Base-by-base conservation (phyloP, 1,140 invertebrate genomes). In the Drosophila funebris region DNA sequence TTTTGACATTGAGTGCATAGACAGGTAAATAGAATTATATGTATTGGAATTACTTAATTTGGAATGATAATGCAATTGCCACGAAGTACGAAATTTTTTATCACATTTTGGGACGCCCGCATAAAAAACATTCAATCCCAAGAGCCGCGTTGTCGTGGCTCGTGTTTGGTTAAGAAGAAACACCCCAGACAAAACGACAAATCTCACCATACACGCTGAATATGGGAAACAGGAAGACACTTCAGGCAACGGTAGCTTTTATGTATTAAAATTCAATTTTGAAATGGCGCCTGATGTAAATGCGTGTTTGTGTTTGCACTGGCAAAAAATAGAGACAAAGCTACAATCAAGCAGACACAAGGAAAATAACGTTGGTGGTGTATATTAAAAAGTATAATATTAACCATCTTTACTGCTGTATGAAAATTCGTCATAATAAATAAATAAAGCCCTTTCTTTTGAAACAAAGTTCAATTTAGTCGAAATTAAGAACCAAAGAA, bases 231-330 rank as follows among this genome's bases (percentile, higher is more conserved):
- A 18, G 8, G 4, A 16, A 16, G 8, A 39, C 22, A 43, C 54
- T n/a, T 18, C 22, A 43, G 14, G 22, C 44, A 48, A 48, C 11
- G 44, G 24, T 60, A 54, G 72, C 77, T 76, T 67, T 80, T 80
- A 67, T 80, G 77, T 80, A 80, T 80, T 80, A 76, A 80, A 80
- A 80, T 80, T 80, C 77, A 80, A 80, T 80, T 80, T 80, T 72
- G 54, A 72, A 79, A 66, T 72, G 67, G 43, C 63, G 60, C 58
- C 73, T 78, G 69, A 73, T 76, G 68, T 78, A 78, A 67, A 67
- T 54, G 66, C 61, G 52, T 80, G 77, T 67, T 80, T 79, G 67
- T 79, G 64, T 75, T 79, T 79, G 58, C 54, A 20, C 46, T 80
- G 50, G 61, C 61, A 58, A 74, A 54, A 70, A 63, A 63, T 46